Evolutionary conservation across 2,888 invertebrate genomes (phyloP), one percentile per base, ranked within the genome.

Genomic region (Microplitis deprimator): DNA sequence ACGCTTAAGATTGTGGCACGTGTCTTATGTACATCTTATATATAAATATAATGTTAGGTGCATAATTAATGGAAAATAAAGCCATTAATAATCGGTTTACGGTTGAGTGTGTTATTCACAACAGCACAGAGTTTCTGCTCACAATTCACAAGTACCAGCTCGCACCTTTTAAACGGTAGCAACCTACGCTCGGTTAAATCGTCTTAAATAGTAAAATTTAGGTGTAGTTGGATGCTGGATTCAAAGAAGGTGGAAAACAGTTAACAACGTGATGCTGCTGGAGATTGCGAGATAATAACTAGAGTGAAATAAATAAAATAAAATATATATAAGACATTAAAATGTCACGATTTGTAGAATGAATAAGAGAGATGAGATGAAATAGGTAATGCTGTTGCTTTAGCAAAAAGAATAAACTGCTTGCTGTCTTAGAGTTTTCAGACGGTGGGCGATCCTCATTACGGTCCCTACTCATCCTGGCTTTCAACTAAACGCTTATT

Each of bases 11-110:
- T 74, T 80, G 78, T 81, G 78, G 81, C 81, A 79, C 81, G 79
- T 81, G 82, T 80, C 75, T 79, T 76, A 69, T 80, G 80, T 82
- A 82, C 81, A 79, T 79, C 73, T 29, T 29, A 29, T 29, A 29
- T 29, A 29, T 29, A 79, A 41, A 17, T 72, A 73, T 78, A 72
- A 75, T 76, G 73, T 79, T 41, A 10, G 73, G 16, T 67, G 65
- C 79, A 84, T 84, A 83, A 84, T 84, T 84, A 82, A 82, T 77
- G 80, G 80, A 78, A 77, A 79, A 77, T 78, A 79, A 73, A 76
- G 82, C 83, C 81, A 84, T 84, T 84, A 83, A 84, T 84, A 84
- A 84, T 83, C 79, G 72, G 76, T 81, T 77, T 73, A 50, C 50
- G 10, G 50, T 50, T 50, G 50, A 13, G 13, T 50, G 50, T 50